phyloP scores from a whole-genome alignment of 2,113 vertebrate genomes.

The Nibea coibor region DNA sequence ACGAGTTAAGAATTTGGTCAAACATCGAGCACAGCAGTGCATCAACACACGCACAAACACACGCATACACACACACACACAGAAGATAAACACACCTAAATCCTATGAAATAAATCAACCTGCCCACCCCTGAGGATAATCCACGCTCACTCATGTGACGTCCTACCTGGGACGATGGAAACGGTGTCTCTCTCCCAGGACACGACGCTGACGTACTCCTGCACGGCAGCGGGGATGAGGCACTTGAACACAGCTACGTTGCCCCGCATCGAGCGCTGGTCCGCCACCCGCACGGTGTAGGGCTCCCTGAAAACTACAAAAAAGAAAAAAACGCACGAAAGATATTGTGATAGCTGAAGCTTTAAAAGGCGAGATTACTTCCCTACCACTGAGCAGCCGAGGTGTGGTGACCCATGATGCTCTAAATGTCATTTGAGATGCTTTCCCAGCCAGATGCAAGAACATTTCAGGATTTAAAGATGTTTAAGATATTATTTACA shows the following conservation, averaged over 20 bases:
- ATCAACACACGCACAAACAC: slow-evolving; percentile 43
- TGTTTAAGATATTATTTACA: not conserved
- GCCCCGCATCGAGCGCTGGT: slow-evolving; percentile 99
- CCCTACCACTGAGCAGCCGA: not conserved
- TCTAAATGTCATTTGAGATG: slow-evolving; percentile 3
- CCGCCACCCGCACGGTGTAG: slow-evolving; percentile 99
- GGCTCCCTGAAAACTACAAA: slow-evolving; percentile 95
- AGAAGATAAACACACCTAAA: slow-evolving; percentile 31
- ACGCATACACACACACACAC: slow-evolving; percentile 32
- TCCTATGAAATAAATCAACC: slow-evolving; percentile 20
- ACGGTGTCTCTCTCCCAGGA: slow-evolving; percentile 99
- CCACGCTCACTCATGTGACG: not conserved
- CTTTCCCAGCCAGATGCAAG: not conserved
- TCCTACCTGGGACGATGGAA: slow-evolving; percentile 97
- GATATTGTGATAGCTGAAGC: not conserved
- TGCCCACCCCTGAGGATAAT: not conserved
- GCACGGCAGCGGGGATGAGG: slow-evolving; percentile 98
- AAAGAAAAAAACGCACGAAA: not conserved
- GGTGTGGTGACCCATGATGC: slow-evolving; percentile 7
- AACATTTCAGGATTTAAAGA: not conserved
- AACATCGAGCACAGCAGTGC: slow-evolving; percentile 61
- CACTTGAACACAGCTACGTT: slow-evolving; percentile 99
- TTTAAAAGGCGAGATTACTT: not conserved
- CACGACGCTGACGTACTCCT: slow-evolving; percentile 98
- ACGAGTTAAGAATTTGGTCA: slow-evolving; percentile 75